A percentile compares a stretch with the other conserved stretches of the same genome.
Conservation (phyloP, 2,888 invertebrate species). For the Dolomedes plantarius region DNA sequence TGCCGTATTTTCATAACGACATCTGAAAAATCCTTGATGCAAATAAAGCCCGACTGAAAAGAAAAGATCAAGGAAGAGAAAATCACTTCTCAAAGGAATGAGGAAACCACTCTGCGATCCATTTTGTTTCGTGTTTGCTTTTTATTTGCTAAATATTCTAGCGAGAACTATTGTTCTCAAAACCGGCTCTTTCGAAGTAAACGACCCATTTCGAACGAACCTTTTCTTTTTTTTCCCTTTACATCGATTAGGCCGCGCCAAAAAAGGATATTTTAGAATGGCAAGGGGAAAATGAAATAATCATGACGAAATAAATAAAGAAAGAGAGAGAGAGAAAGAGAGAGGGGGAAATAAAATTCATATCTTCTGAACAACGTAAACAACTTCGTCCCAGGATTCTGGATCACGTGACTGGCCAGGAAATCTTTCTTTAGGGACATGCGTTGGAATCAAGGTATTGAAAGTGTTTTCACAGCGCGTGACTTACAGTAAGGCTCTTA, state of each 20-base stretch:
- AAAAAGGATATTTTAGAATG: background rate
- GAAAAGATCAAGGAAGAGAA: background rate
- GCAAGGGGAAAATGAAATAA: background rate
- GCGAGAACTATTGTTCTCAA: conserved; percentile 35
- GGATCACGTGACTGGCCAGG: background rate
- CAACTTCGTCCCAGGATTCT: background rate
- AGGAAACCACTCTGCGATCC: conserved; percentile 42
- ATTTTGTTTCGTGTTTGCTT: conserved; percentile 5
- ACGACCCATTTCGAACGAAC: conserved; percentile 50
- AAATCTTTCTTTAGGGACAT: background rate
- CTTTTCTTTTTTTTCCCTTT: background rate
- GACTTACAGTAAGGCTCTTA: too few relatives aligned
- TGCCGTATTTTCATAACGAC: too few relatives aligned
- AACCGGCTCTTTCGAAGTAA: conserved; percentile 42
- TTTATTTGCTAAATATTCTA: conserved; percentile 30
- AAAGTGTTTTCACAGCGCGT: background rate
- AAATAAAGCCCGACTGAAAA: background rate
- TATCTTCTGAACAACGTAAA: background rate
- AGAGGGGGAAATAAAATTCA: too few relatives aligned
- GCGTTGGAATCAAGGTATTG: background rate
- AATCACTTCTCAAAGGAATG: conserved; percentile 14
- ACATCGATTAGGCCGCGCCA: background rate
- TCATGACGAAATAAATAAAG: background rate
- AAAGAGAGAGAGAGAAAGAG: background rate
- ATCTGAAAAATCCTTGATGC: too few relatives aligned